Conservation (phyloP, 2,888 invertebrate species). For the Orchesella flavescens region DNA sequence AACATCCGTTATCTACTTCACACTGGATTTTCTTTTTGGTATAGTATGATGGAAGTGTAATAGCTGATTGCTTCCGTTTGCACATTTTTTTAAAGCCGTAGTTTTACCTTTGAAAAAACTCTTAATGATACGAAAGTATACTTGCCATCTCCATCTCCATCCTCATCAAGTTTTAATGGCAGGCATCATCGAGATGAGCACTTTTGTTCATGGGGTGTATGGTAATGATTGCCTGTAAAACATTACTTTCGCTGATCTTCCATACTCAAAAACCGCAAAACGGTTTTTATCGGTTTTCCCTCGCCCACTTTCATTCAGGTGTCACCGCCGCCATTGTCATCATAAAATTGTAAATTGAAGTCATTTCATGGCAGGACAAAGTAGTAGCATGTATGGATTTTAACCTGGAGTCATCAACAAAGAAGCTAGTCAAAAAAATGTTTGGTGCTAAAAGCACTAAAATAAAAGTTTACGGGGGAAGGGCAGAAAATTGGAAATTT, state of each 20-base stretch:
- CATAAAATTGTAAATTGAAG: slow-evolving; percentile 5
- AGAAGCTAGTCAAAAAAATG: too few relatives aligned
- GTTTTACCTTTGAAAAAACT: too few relatives aligned
- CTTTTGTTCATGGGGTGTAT: not conserved
- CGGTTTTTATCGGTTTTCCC: slow-evolving; percentile 10
- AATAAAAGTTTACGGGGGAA: too few relatives aligned
- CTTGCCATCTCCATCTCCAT: too few relatives aligned
- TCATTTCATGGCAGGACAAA: not conserved
- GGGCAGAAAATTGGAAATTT: too few relatives aligned
- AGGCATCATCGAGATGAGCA: not conserved
- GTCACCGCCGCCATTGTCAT: not conserved
- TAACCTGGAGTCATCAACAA: not conserved
- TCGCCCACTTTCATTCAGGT: slow-evolving; percentile 4
- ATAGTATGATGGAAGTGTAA: too few relatives aligned
- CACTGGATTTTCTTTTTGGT: slow-evolving; percentile 1
- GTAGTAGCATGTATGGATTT: not conserved
- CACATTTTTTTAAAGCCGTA: too few relatives aligned
- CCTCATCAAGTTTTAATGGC: too few relatives aligned
- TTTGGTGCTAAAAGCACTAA: too few relatives aligned
- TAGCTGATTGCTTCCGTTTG: too few relatives aligned
- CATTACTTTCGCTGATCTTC: too few relatives aligned
- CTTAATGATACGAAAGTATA: too few relatives aligned
- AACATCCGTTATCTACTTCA: slow-evolving; percentile 16
- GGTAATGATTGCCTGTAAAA: not conserved
- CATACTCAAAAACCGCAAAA: slow-evolving; percentile 33